These are phyloP conservation scores for Drosophila mayaguana DNA, from an alignment of 2,888 invertebrate genomes.

Conservation along the genomic window DNA sequence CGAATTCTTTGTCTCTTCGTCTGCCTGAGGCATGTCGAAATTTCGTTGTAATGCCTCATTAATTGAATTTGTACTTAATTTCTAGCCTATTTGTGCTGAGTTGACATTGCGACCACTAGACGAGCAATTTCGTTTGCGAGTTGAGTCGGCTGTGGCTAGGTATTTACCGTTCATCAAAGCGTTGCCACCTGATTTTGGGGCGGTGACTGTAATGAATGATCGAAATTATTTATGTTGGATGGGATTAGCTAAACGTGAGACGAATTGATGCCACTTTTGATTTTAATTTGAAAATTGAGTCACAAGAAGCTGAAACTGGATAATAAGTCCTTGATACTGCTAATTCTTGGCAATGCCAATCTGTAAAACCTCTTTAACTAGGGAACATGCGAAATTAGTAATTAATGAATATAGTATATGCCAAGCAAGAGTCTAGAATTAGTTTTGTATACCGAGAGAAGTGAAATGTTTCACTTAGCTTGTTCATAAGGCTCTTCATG, in stretches of 20 bases:
- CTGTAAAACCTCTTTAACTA: too few species aligned
- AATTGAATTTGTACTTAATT: constrained; percentile 28
- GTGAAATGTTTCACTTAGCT: too few species aligned
- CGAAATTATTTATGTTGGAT: not conserved
- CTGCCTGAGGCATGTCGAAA: not conserved
- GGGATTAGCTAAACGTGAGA: not conserved
- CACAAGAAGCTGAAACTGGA: too few species aligned
- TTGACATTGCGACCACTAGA: constrained; percentile 20
- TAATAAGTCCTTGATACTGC: too few species aligned
- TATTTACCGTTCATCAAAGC: constrained; percentile 7
- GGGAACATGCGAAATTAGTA: too few species aligned
- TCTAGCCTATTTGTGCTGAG: not conserved
- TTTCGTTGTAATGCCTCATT: constrained; percentile 25
- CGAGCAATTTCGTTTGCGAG: not conserved
- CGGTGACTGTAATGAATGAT: not conserved
- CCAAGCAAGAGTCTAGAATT: too few species aligned
- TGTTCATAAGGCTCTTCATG: too few species aligned
- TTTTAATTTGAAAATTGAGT: too few species aligned
- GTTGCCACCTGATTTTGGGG: not conserved
- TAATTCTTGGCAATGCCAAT: too few species aligned
- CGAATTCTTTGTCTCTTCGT: constrained; percentile 16
- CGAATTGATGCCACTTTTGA: not conserved
- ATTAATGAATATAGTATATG: too few species aligned
- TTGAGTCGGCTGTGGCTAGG: constrained; percentile 2
- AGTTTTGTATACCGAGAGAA: too few species aligned